Conservation (phyloP, 2,888 invertebrate genomes). For the Amphipoea oculea region DNA sequence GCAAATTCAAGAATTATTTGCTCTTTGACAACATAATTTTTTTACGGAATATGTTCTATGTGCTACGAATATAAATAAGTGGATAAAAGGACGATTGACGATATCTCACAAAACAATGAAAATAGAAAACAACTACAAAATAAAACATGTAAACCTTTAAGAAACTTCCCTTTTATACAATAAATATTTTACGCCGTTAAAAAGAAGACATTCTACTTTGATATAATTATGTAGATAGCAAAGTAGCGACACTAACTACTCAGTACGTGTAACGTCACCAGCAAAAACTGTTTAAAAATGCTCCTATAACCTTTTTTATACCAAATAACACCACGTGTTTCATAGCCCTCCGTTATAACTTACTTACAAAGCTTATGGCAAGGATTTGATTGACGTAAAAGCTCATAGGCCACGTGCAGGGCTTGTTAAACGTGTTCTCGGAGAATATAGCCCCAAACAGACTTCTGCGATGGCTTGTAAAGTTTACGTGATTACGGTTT, state of each 20-base stretch:
- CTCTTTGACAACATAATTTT: not conserved
- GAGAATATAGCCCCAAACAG: constrained; percentile 42
- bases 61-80: not conserved
- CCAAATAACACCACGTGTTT: constrained; percentile 6
- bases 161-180: not conserved
- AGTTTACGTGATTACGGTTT: constrained; percentile 27
- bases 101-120: not conserved
- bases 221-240: too few relatives aligned
- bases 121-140: not conserved
- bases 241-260: too few relatives aligned
- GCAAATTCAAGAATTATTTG: not conserved
- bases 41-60: not conserved
- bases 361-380: constrained; percentile 65
- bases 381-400: constrained; percentile 74
- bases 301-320: too few relatives aligned
- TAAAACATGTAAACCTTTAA: not conserved
- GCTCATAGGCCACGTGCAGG: constrained; percentile 71
- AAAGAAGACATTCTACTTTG: too few relatives aligned
- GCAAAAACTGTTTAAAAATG: not conserved
- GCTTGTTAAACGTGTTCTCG: constrained; percentile 66
- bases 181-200: too few relatives aligned
- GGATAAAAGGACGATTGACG: not conserved
- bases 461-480: constrained; percentile 25
- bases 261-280: not conserved
- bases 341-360: constrained; percentile 51